A percentile compares a stretch with the other conserved stretches of the same genome.
phyloP scores from a whole-genome alignment of 2,888 invertebrate genomes.

The Athalia rosae region DNA sequence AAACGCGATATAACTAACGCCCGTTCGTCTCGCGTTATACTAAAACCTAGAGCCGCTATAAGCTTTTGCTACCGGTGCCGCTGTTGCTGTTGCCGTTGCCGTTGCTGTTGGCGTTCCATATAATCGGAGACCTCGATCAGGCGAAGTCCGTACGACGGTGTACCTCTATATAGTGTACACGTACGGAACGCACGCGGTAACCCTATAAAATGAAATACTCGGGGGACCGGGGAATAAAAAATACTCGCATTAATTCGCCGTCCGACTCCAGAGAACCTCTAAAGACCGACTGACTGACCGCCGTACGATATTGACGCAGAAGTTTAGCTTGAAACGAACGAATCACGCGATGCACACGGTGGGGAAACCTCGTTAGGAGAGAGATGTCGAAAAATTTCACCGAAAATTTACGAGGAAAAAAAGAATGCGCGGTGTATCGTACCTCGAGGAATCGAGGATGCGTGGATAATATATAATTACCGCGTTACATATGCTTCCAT shows the following conservation, averaged over 20 bases:
- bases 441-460: too few species aligned
- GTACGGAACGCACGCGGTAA: conserved; percentile 21
- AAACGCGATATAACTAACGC: conserved; percentile 56
- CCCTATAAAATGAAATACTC: conserved; percentile 57
- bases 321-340: conserved; percentile 2
- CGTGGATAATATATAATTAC: too few species aligned
- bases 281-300: background rate
- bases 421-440: too few species aligned
- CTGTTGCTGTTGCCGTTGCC: too few species aligned
- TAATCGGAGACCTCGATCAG: conserved; percentile 52
- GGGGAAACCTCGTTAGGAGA: too few species aligned
- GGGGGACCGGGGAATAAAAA: conserved; percentile 60
- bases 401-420: too few species aligned
- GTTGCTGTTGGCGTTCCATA: too few species aligned
- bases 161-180: conserved; percentile 18
- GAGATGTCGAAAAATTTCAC: too few species aligned
- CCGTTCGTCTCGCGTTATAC: conserved; percentile 53
- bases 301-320: background rate
- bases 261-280: conserved; percentile 34
- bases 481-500: too few species aligned
- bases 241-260: conserved; percentile 65
- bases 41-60: too few species aligned
- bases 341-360: conserved; percentile 53
- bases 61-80: too few species aligned
- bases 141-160: conserved; percentile 46